Evolutionary conservation across 2,888 invertebrate genomes (phyloP), one percentile per base, ranked within the genome.

Genomic region (Pseudolycoriella hygida): DNA sequence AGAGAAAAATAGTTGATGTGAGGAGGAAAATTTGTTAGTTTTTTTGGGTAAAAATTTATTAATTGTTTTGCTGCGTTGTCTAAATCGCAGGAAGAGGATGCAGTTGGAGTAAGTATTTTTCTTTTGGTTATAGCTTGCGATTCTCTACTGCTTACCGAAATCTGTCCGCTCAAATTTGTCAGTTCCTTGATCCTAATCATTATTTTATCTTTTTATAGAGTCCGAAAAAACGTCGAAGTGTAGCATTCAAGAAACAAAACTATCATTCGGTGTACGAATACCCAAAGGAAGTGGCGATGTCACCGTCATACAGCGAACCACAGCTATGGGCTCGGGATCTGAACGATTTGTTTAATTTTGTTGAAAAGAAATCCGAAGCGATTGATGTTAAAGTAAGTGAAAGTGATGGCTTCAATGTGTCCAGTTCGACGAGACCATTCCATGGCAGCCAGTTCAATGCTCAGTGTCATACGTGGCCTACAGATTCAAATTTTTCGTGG

Each of bases 221-320:
- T 55, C 68, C 66, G 59, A 77, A 77, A 64, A 78, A 77, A 60
- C 74, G 73, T 53, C 51, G 52, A 10, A 52, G 45, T 41, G 85
- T 86, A 41, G 80, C 79, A 66, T 86, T 85, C 68, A 84, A 85
- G 58, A 78, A 82, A 44, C 83, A 84, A 65, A 80, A 80, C 60
- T 83, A 83, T 64, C 83, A 84, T 64, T 81, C 82, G 58, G 81
- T 85, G 49, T 86, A 84, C 62, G 83, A 85, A 63, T 85, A 86
- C 66, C 85, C 85, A 42, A 76, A 80, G 54, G 84, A 84, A 63
- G 73, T 71, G 18, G 40, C 46, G 39, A 44, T 53, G 12, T 52
- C 54, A 30, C 52, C 54, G 44, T 48, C 53, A 2, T 52, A 51
- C 38, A 53, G 51, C 44, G 54, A 52, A 46, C 51, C 52, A 17